These are phyloP conservation scores for Epizoanthus illoricatus DNA, from an alignment of 92 coral and sea anemone species.

Conservation along the genomic window DNA sequence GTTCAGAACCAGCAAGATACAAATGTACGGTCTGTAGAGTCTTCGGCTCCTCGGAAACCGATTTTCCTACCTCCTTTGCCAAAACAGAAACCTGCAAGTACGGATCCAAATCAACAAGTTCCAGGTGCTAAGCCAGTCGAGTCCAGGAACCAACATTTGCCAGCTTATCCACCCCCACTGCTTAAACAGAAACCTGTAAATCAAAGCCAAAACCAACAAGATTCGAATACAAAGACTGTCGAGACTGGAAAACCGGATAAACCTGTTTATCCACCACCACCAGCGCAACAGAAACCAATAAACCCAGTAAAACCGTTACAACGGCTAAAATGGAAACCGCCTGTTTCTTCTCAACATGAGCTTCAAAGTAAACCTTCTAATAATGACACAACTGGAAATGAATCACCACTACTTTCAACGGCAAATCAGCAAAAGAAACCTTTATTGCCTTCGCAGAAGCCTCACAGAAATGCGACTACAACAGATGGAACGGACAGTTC, in stretches of 20 bases:
- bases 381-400: neutral
- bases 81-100: too few relatives aligned
- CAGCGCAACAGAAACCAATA: neutral
- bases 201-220: constrained; percentile 4
- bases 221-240: neutral
- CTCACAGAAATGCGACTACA: neutral
- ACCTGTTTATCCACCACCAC: constrained; percentile 19
- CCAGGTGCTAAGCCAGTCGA: neutral
- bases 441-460: constrained; percentile 9
- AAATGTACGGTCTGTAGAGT: neutral
- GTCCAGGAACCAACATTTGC: neutral
- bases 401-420: neutral
- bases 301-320: neutral
- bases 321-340: constrained; percentile 4
- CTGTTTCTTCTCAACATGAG: neutral
- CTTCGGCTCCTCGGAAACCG: neutral
- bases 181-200: constrained; percentile 5
- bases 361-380: neutral
- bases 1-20: neutral
- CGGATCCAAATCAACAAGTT: too few relatives aligned
- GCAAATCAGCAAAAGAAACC: neutral
- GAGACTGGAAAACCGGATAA: constrained; percentile 7
- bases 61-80: constrained; percentile 13
- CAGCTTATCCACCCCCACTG: constrained; percentile 17
- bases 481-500: neutral